Evolutionary conservation across 2,888 invertebrate genomes (phyloP), one percentile per base, ranked within the genome.

Genomic region (Tachina grossa): DNA sequence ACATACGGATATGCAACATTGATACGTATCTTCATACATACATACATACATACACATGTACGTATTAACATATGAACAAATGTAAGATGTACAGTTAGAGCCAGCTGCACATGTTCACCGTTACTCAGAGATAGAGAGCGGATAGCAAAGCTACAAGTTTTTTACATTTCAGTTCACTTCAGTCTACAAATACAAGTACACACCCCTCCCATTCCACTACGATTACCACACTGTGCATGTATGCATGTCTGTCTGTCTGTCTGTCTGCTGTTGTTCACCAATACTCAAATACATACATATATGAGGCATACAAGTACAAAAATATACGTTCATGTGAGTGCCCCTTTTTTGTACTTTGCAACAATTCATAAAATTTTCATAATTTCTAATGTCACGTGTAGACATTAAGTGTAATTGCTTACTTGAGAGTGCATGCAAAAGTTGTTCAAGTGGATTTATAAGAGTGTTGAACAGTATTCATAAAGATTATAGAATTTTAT

Each of bases 361-460:
- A 74, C 85, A 85, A 85, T 78, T 85, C 85, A 82, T 79, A 82
- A 71, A 78, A 85, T 82, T 82, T 85, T 85, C 85, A 85, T 82
- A 85, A 82, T 85, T 85, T 82, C 85, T 85, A 85, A 85, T 85
- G 85, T 85, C 85, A 85, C 85, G 85, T 85, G 85, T 85, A 85
- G 85, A 85, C 85, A 85, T 85, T 85, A 85, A 85, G 82, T 85
- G 82, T 85, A 85, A 85, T 85, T 85, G 85, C 82, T 85, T 85
- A 82, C 77, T 78, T 76, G 71, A 71, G 65, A 83, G 77, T 83
- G 77, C 77, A 83, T 77, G 71, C 65, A 83, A 77, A 77, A 77
- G 83, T 83, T 83, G 65, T 83, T 83, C 76, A 77, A 83, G 71
- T 77, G 77, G 83, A 71, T 83, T 71, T 77, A 71, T 19, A 83